Evolutionary conservation across 2,797 vertebrate species (phyloP).

Genomic region (Carapus acus): DNA sequence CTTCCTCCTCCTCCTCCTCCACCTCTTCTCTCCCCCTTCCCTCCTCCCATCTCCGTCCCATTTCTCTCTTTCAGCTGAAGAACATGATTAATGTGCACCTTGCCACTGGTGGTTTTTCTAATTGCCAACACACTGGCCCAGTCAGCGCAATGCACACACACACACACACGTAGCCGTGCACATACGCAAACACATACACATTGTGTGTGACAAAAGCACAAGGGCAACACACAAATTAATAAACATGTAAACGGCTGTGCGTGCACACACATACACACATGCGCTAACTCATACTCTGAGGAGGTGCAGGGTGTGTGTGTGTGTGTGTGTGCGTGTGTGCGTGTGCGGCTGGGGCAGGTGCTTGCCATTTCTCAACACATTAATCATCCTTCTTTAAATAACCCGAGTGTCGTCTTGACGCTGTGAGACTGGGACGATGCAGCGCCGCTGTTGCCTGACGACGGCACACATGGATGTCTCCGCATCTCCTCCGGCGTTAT

Average conservation of each 20-base stretch:
- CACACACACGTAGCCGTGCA: constrained; percentile 36
- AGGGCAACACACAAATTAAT: constrained; percentile 1
- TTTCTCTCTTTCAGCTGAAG: constrained; percentile 72
- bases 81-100: constrained; percentile 72
- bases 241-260: constrained; percentile 15
- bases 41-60: constrained; percentile 58
- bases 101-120: constrained; percentile 74
- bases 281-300: constrained; percentile 28
- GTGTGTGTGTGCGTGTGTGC: too few relatives aligned
- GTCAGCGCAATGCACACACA: constrained; percentile 61
- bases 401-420: constrained; percentile 72
- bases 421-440: constrained; percentile 63
- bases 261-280: background rate
- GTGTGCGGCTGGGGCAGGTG: constrained; percentile 71
- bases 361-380: constrained; percentile 69
- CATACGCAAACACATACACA: constrained; percentile 1
- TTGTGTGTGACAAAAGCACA: constrained; percentile 14
- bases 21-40: constrained; percentile 63
- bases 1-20: constrained; percentile 24
- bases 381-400: constrained; percentile 80
- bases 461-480: constrained; percentile 51
- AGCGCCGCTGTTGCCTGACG: constrained; percentile 65
- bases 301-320: too few relatives aligned
- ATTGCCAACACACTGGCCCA: constrained; percentile 74
- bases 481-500: constrained; percentile 65